These are phyloP conservation scores for Psilopsiagon aurifrons DNA, from an alignment of 2,113 vertebrate genomes.

Conservation along the genomic window DNA sequence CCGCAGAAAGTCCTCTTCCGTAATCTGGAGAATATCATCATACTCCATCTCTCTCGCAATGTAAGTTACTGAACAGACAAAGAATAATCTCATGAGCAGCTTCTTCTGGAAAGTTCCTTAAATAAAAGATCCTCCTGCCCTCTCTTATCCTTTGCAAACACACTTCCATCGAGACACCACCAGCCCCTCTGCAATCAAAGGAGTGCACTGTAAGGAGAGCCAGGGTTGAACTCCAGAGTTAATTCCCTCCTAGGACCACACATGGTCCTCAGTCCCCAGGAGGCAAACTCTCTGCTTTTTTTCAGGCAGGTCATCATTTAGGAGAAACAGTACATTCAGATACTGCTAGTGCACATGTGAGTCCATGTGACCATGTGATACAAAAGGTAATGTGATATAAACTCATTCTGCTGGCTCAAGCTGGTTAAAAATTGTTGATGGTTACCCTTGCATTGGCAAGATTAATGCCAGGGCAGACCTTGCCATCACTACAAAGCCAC, in stretches of 20 bases:
- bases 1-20: slow-evolving; percentile 1
- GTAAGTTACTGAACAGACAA: background rate
- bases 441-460: background rate
- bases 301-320: background rate
- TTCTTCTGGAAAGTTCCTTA: slow-evolving; percentile 7
- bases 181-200: background rate
- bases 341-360: background rate
- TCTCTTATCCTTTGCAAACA: background rate
- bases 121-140: background rate
- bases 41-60: slow-evolving; percentile 20
- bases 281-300: background rate
- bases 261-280: background rate
- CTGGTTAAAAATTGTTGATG: background rate
- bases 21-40: background rate
- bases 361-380: fast-evolving
- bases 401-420: background rate
- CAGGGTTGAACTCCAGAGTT: background rate
- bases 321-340: background rate
- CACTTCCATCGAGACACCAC: background rate
- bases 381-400: background rate
- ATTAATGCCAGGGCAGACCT: background rate
- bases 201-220: background rate
- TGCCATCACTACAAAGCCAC: background rate
- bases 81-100: background rate
- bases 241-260: background rate